Evolutionary conservation across 1,140 invertebrate species (phyloP).

Genomic region (Halyomorpha halys): DNA sequence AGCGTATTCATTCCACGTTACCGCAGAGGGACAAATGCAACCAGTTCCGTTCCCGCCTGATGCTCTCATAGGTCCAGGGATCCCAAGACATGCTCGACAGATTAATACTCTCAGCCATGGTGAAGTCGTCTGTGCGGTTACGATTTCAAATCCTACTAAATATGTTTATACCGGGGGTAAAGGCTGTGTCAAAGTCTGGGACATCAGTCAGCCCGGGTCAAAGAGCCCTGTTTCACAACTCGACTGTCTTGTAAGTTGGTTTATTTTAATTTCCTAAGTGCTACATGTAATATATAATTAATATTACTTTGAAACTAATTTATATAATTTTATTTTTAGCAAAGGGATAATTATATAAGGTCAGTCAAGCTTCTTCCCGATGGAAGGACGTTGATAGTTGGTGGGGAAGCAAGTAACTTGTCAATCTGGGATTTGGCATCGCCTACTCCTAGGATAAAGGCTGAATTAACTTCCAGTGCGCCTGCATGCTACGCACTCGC

Average conservation of each 20-base stretch:
- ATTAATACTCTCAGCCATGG: conserved; percentile 88
- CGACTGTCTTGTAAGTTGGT: conserved; percentile 70
- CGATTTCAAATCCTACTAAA: conserved; percentile 77
- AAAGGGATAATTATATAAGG: conserved; percentile 94
- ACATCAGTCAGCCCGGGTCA: conserved; percentile 68
- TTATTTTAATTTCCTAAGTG: not conserved
- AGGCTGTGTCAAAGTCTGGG: conserved; percentile 96
- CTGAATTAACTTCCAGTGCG: conserved; percentile 86
- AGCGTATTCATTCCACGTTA: conserved; percentile 87
- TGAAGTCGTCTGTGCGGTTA: conserved; percentile 84
- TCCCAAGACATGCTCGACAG: conserved; percentile 80
- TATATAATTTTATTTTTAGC: conserved; percentile 39
- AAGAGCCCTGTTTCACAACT: conserved; percentile 81
- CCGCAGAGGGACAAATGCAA: conserved; percentile 77
- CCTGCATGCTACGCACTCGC: conserved; percentile 96
- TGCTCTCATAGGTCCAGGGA: conserved; percentile 81
- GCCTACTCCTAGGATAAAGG: conserved; percentile 76
- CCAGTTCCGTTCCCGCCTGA: conserved; percentile 94
- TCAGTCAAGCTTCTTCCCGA: conserved; percentile 95
- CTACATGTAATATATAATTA: not conserved
- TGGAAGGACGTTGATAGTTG: conserved; percentile 89
- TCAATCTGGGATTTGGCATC: conserved; percentile 93
- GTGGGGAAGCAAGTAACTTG: conserved; percentile 90
- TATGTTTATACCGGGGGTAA: conserved; percentile 98
- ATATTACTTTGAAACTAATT: conserved; percentile 13